phyloP scores from a whole-genome alignment of 2,797 vertebrate genomes.

The Hirundo rustica region DNA sequence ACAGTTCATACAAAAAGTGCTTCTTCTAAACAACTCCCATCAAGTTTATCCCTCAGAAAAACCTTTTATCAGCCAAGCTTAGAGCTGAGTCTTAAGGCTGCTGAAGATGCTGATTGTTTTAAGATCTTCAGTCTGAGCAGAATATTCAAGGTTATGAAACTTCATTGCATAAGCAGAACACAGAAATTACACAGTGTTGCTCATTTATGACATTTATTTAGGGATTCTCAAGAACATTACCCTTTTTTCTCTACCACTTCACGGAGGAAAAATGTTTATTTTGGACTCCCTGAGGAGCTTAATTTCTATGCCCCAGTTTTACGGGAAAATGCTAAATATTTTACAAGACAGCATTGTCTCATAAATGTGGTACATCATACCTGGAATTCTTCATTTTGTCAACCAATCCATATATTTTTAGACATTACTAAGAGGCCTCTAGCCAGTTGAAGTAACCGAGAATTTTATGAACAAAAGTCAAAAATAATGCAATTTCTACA shows the following conservation, averaged over 20 bases:
- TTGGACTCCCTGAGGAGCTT: background rate
- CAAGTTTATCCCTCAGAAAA: background rate
- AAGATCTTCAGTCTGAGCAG: slow-evolving; percentile 19
- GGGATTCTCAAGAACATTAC: background rate
- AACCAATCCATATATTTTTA: background rate
- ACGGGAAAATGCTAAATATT: background rate
- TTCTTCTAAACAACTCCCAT: background rate
- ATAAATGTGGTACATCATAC: background rate
- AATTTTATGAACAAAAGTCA: background rate
- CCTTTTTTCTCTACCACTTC: background rate
- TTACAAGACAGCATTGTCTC: background rate
- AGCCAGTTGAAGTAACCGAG: background rate
- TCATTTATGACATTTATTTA: slow-evolving; percentile 19
- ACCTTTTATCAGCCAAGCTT: background rate
- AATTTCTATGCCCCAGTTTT: background rate
- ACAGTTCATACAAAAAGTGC: background rate
- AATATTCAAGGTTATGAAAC: slow-evolving; percentile 43
- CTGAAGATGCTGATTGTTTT: slow-evolving; percentile 12
- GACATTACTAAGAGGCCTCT: background rate
- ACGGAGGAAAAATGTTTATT: background rate
- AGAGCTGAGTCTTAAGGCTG: background rate
- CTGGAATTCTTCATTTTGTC: background rate
- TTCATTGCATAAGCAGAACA: slow-evolving; percentile 40
- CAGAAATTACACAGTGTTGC: background rate
- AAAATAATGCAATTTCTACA: background rate